Evolutionary conservation across 2,113 vertebrate species (phyloP), one percentile per base, ranked within the genome.

Genomic region (Phalacrocorax aristotelis): DNA sequence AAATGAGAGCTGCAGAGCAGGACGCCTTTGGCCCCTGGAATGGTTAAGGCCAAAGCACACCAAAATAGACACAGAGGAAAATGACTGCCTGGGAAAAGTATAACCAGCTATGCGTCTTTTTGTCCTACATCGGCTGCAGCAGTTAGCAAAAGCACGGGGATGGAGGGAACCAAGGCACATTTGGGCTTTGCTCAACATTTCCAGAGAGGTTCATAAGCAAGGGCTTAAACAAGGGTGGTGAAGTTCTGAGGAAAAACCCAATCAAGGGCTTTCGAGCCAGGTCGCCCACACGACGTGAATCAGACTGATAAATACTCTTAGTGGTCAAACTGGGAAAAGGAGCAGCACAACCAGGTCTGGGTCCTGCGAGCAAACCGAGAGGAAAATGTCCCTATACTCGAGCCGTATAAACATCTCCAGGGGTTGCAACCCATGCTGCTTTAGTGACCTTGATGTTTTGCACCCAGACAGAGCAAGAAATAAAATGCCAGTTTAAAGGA

Each of bases 81-180:
- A 60, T 0, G 1, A 46, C 25, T 27, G 12, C 16, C 44, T 48
- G 58, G 40, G 54, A 30, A 27, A 83, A 92, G 79, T 18, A n/a
- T 0, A 76, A 75, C 32, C 48, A 78, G 61, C 32, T 29, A 40
- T 1, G 3, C 1, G 2, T 30, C n/a, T 38, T 83, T 83, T 18
- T 42, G 72, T 86, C 87, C 86, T 64, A 25, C 20, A 1, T 13
- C 1, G 3, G 42, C 19, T 32, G 70, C 62, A 83, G 80, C 89
- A 69, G 36, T 82, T 26, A 57, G 66, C 48, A 69, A 60, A 79
- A 0, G 3, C 57, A 30, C 0, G 0, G 32, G 38, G 52, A 90
- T 7, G 13, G 71, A 92, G 62, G 68, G 76, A 95, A 61, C 23
- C 0, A 10, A 83, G 89, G 89, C 68, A 83, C 55, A 4, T 69